These are phyloP conservation scores for Xiphorhynchus elegans DNA, from an alignment of 2,113 vertebrate species.

Conservation along the genomic window DNA sequence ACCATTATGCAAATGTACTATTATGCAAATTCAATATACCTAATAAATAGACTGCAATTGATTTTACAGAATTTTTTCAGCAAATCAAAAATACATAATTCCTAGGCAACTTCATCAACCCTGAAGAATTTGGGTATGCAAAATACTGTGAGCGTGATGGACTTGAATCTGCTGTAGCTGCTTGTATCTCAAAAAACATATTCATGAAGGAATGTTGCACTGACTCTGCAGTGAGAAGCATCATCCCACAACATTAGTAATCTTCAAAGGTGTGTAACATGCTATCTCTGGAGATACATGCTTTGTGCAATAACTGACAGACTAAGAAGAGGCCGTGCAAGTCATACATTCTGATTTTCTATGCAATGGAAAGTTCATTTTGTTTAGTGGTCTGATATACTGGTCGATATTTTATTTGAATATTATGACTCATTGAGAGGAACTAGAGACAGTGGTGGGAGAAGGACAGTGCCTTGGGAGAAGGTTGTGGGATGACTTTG, in stretches of 20 bases:
- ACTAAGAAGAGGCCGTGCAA: not conserved
- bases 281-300: not conserved
- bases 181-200: not conserved
- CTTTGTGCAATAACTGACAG: not conserved
- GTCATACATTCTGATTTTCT: not conserved
- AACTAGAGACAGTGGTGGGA: not conserved
- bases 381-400: not conserved
- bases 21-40: not conserved
- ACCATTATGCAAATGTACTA: not conserved
- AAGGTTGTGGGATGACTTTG: not conserved
- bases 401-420: not conserved
- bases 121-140: not conserved
- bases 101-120: not conserved
- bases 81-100: not conserved
- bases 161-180: not conserved
- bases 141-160: not conserved
- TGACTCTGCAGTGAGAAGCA: not conserved
- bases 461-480: accelerated
- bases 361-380: not conserved
- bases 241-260: not conserved
- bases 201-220: not conserved
- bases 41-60: not conserved
- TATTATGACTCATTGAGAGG: not conserved
- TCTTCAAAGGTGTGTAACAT: not conserved
- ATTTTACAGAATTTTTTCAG: not conserved